Base-by-base conservation (phyloP, 2,888 invertebrate species). In the Electrophaes corylata region DNA sequence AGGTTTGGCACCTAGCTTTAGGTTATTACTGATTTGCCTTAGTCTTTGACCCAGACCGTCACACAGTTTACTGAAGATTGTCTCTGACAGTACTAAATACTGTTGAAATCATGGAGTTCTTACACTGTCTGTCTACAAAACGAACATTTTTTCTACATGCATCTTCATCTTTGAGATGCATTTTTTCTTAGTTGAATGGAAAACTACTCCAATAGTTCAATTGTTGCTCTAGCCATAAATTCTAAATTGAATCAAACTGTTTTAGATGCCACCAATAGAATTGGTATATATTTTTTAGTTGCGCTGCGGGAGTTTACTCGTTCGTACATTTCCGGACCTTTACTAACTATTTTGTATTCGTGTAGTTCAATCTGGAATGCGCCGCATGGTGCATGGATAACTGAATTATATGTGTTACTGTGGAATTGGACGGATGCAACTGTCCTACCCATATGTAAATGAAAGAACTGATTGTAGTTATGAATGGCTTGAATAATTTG, bases 331-430 rank as follows among this genome's bases (percentile, higher is more conserved):
- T 84, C 81, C 83, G 16, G 26, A n/a, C 18, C 14, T 11, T n/a
- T 71, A 20, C 49, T 50, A 3, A 45, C 45, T 59, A 35, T 35
- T 46, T 11, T 40, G 12, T 39, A 39, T 47, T 44, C 59, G 41
- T 14, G 49, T 47, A 70, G 74, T 81, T 79, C 76, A 81, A 82
- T 81, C 77, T 73, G 64, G 82, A 73, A 75, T 72, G 71, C 86
- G 75, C 88, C 79, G 78, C 88, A 85, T 88, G 86, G 88, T 81
- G 81, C 83, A 82, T 81, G 79, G 79, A 72, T 84, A 83, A 83
- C 84, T 84, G 86, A 89, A 84, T 87, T 87, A 88, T 88, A 84
- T 73, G 78, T 76, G 64, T 67, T 70, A 69, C 77, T 77, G 79
- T 79, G 75, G 76, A 81, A 78, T 75, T 74, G 69, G 76, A 79